Conservation (phyloP, 1,140 invertebrate genomes). For the Maniola jurtina region DNA sequence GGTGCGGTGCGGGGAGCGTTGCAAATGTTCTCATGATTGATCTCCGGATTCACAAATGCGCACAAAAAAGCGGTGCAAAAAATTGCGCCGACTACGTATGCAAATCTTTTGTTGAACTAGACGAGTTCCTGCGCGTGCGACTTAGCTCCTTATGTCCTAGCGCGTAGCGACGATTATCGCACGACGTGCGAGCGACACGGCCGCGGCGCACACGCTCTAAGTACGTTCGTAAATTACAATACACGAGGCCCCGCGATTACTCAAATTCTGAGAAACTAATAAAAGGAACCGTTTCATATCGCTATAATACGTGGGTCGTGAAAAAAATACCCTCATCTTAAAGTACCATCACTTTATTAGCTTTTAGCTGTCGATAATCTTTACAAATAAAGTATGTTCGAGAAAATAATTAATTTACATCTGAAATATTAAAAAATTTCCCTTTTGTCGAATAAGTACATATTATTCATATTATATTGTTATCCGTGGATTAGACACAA, state of each 20-base stretch:
- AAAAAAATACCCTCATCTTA: too few relatives aligned
- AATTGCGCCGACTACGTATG: constrained; percentile 41
- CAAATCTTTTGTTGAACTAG: constrained; percentile 44
- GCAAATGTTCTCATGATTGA: constrained; percentile 42
- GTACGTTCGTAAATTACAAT: constrained; percentile 43
- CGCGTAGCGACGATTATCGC: too few relatives aligned
- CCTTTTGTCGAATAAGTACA: too few relatives aligned
- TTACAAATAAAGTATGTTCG: too few relatives aligned
- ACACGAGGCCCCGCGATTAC: constrained; percentile 21
- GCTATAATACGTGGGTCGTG: not conserved
- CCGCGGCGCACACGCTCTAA: constrained; percentile 30
- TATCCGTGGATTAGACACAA: too few relatives aligned
- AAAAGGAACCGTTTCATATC: not conserved
- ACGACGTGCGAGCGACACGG: too few relatives aligned
- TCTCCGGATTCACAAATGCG: constrained; percentile 38
- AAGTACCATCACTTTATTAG: too few relatives aligned
- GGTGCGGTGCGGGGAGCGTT: constrained; percentile 18
- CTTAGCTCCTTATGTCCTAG: too few relatives aligned
- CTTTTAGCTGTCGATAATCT: too few relatives aligned
- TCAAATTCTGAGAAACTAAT: not conserved
- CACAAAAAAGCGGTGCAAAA: constrained; percentile 44
- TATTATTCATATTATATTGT: too few relatives aligned
- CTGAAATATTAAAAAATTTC: too few relatives aligned
- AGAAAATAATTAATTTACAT: too few relatives aligned
- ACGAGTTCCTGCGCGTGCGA: not conserved